These are phyloP conservation scores for Drosophila neonasuta DNA, from an alignment of 2,888 invertebrate species.

Conservation along the genomic window DNA sequence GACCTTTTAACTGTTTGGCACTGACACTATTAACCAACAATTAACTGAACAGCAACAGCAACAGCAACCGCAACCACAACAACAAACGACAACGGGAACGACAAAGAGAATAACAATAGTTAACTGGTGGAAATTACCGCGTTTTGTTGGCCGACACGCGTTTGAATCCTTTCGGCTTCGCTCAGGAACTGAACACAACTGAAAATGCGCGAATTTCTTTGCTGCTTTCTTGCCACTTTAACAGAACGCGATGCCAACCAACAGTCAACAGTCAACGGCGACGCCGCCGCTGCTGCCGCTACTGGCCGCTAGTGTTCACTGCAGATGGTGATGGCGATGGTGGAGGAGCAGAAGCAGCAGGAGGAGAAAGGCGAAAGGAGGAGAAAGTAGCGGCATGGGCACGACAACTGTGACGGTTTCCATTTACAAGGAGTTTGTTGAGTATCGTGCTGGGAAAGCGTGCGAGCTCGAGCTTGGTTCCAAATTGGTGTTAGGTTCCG, in stretches of 20 bases:
- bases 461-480: constrained; percentile 61
- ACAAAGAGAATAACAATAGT: constrained; percentile 15
- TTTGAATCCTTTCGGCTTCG: constrained; percentile 81
- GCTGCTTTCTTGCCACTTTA: constrained; percentile 67
- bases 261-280: constrained; percentile 32
- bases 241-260: constrained; percentile 38
- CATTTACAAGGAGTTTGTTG: constrained; percentile 65
- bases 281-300: constrained; percentile 52
- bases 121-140: constrained; percentile 57
- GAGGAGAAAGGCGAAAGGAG: neutral
- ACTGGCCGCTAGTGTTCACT: constrained; percentile 42
- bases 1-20: constrained; percentile 7
- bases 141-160: constrained; percentile 65
- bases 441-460: constrained; percentile 58
- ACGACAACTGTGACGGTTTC: constrained; percentile 74
- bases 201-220: constrained; percentile 77
- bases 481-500: constrained; percentile 71
- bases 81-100: neutral
- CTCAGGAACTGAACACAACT: constrained; percentile 79
- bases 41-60: constrained; percentile 15
- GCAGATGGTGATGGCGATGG: neutral
- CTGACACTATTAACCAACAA: constrained; percentile 6
- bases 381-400: constrained; percentile 9
- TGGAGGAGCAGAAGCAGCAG: neutral
- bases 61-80: too few species aligned